A percentile compares a stretch with the other conserved stretches of the same genome.
Conservation (phyloP, 2,113 vertebrate genomes). For the Triplophysa rosa region DNA sequence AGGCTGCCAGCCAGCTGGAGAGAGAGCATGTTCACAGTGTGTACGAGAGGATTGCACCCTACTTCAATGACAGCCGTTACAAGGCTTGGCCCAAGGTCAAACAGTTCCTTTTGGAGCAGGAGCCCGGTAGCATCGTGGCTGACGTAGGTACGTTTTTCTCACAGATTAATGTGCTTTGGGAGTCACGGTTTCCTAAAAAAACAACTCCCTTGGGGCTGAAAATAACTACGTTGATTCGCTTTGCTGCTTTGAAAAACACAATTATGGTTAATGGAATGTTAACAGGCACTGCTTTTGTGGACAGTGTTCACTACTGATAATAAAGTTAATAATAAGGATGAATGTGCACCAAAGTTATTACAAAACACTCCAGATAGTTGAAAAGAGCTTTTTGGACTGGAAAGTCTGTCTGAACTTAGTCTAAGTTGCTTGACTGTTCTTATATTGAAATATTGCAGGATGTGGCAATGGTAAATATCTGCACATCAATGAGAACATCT, state of each 20-base stretch:
- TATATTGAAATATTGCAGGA: constrained; percentile 61
- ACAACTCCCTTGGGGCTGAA: neutral
- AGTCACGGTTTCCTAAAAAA: neutral
- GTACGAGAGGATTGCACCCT: constrained; percentile 79
- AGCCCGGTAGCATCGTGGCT: constrained; percentile 76
- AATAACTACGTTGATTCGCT: neutral
- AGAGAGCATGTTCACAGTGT: constrained; percentile 74
- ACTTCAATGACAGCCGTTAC: constrained; percentile 75
- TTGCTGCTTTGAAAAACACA: neutral
- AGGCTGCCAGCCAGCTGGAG: constrained; percentile 76
- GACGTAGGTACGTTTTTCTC: constrained; percentile 72
- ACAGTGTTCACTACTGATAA: neutral
- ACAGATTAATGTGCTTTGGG: neutral
- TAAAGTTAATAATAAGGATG: constrained; percentile 24
- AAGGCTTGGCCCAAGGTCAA: constrained; percentile 80
- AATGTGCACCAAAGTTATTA: constrained; percentile 14
- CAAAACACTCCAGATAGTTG: neutral
- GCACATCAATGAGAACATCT: constrained; percentile 74
- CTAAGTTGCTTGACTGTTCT: neutral
- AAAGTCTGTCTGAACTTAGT: neutral
- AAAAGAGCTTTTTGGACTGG: too few relatives aligned
- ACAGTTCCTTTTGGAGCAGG: constrained; percentile 77
- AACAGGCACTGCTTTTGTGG: neutral
- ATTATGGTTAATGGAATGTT: neutral
- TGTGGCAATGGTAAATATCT: constrained; percentile 81